Evolutionary conservation across 2,113 vertebrate species (phyloP), one percentile per base, ranked within the genome.

Genomic region (Gavialis gangeticus): DNA sequence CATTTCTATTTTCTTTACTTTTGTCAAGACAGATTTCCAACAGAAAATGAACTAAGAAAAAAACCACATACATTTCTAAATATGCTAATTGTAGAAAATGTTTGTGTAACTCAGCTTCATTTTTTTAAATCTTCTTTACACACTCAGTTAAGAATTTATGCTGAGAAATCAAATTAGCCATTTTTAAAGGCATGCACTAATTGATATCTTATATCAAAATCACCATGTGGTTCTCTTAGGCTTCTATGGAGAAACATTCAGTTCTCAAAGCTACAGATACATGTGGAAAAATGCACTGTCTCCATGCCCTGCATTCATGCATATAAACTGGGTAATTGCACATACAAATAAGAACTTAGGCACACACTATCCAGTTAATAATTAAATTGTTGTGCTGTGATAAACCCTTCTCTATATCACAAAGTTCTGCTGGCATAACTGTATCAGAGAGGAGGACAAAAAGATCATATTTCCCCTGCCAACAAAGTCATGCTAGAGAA

Each of bases 41-140:
- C 24, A 75, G 84, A 92, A 85, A 66, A 55, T 92, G 18, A 84
- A 84, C 67, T 88, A 57, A 88, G 57, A 92, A 85, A 27, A 91
- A 79, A 79, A 84, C 75, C 83, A 19, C 25, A 63, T 79, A 54
- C 57, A 81, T 46, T 46, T 46, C 46, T 7, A 46, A 46, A 46
- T 46, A 46, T 46, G 46, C 8, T 46, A 46, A 46, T 9, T 15
- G 9, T 12, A 15, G 27, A n/a, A 34, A 62, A 56, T n/a, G 18
- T 66, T 82, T 18, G 27, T 82, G 37, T 12, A 55, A 66, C 25
- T 64, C 21, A 16, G 27, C 27, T 56, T 77, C 56, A n/a, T 57
- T 56, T 37, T 28, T 57, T 55, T 46, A 46, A 46, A 46, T 46
- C 46, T 46, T 46, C 46, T 46, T 46, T 46, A 46, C 46, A 46